Evolutionary conservation across 2,888 invertebrate species (phyloP).

Genomic region (Zhengitettix transpicula): DNA sequence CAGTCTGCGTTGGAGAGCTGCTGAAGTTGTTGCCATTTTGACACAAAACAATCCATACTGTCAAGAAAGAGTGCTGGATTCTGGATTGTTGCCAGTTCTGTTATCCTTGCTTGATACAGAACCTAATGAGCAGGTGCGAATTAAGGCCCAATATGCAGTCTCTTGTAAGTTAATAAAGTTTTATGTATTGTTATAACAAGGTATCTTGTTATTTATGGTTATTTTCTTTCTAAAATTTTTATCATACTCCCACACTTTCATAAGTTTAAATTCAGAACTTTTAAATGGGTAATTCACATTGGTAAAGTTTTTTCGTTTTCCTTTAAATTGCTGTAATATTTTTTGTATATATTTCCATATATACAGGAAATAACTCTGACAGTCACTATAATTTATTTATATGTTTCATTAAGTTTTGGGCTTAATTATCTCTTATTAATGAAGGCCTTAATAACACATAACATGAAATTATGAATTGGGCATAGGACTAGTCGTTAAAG

Average conservation of each 20-base stretch:
- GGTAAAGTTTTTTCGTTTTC: too few relatives aligned
- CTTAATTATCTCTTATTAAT: too few relatives aligned
- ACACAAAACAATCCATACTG: conserved; percentile 77
- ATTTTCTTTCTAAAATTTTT: neutral
- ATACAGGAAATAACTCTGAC: too few relatives aligned
- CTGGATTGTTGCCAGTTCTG: conserved; percentile 44
- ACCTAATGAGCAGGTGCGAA: conserved; percentile 33
- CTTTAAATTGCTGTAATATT: too few relatives aligned
- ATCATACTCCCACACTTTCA: neutral
- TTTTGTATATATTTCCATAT: too few relatives aligned
- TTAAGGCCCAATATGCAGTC: conserved; percentile 60
- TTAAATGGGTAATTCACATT: neutral
- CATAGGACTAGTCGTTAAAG: too few relatives aligned
- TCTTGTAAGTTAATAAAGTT: conserved; percentile 46
- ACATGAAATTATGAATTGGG: too few relatives aligned
- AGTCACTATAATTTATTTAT: too few relatives aligned
- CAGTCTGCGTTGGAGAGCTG: conserved; percentile 43
- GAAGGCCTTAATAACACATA: too few relatives aligned
- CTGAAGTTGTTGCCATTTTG: conserved; percentile 56
- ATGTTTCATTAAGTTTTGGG: too few relatives aligned
- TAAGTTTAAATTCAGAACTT: neutral
- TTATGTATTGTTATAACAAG: neutral
- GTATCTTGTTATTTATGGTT: neutral
- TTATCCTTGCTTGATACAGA: conserved; percentile 41
- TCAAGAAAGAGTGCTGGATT: conserved; percentile 51